These are phyloP conservation scores for Rhodeus uyekii DNA, from an alignment of 2,797 vertebrate genomes.

Conservation along the genomic window DNA sequence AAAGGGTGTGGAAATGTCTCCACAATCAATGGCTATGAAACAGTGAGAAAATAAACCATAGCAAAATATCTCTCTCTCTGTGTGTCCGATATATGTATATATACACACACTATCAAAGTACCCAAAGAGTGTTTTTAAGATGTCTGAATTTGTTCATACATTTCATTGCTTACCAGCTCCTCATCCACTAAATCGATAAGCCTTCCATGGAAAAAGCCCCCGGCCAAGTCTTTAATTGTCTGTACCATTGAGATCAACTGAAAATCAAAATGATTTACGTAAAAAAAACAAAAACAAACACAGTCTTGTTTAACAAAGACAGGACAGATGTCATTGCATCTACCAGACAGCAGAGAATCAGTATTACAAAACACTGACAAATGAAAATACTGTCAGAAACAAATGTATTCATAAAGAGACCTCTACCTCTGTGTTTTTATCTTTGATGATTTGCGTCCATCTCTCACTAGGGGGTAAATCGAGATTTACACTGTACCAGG, in stretches of 20 bases:
- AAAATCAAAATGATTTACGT: conserved; percentile 37
- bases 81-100: neutral
- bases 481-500: conserved; percentile 88
- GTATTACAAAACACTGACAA: neutral
- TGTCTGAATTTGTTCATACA: neutral
- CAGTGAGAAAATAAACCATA: neutral
- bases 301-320: neutral
- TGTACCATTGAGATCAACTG: conserved; percentile 84
- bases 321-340: neutral
- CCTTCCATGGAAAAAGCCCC: conserved; percentile 86
- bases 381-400: neutral
- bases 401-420: neutral
- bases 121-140: neutral
- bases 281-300: neutral
- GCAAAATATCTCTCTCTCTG: no score
- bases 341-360: neutral
- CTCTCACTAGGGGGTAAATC: conserved; percentile 85
- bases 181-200: conserved; percentile 86
- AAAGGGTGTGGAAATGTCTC: conserved; percentile 87
- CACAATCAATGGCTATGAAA: conserved; percentile 81
- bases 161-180: conserved; percentile 82
- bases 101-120: neutral
- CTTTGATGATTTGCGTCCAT: conserved; percentile 83
- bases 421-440: conserved; percentile 85
- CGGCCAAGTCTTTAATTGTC: conserved; percentile 81